Percentiles rank a stretch among this genome's conserved stretches.
Conservation (phyloP, 2,113 vertebrate genomes). For the Xyrauchen texanus region DNA sequence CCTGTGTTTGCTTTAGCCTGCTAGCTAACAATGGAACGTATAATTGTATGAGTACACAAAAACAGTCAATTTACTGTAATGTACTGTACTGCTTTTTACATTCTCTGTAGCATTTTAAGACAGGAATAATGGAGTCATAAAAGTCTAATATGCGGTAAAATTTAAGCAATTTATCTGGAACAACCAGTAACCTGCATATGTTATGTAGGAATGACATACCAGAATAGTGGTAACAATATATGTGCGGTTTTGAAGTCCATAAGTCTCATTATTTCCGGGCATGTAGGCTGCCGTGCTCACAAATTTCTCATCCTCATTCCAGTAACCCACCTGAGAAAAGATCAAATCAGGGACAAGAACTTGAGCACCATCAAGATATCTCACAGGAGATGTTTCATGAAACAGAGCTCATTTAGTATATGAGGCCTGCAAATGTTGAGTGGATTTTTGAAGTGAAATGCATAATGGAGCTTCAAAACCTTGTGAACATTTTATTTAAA, state of each 20-base stretch:
- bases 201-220: conserved; percentile 72
- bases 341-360: conserved; percentile 31
- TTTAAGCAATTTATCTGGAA: too few species aligned
- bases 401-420: not conserved
- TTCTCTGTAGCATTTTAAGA: too few species aligned
- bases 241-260: conserved; percentile 90
- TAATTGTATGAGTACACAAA: too few species aligned
- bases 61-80: too few species aligned
- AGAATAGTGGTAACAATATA: conserved; percentile 98
- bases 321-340: conserved; percentile 87
- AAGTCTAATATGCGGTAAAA: too few species aligned
- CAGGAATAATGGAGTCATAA: too few species aligned
- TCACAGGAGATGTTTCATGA: not conserved
- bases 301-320: conserved; percentile 96
- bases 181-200: not conserved
- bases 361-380: conserved; percentile 1
- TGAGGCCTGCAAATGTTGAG: not conserved
- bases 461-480: not conserved
- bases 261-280: conserved; percentile 85
- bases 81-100: too few species aligned
- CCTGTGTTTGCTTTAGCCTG: too few species aligned
- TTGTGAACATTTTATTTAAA: too few species aligned
- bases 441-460: not conserved
- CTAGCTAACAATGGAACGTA: too few species aligned
- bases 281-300: conserved; percentile 84